Conservation (phyloP, 2,888 invertebrate genomes). For the Hydropsyche betteni region DNA sequence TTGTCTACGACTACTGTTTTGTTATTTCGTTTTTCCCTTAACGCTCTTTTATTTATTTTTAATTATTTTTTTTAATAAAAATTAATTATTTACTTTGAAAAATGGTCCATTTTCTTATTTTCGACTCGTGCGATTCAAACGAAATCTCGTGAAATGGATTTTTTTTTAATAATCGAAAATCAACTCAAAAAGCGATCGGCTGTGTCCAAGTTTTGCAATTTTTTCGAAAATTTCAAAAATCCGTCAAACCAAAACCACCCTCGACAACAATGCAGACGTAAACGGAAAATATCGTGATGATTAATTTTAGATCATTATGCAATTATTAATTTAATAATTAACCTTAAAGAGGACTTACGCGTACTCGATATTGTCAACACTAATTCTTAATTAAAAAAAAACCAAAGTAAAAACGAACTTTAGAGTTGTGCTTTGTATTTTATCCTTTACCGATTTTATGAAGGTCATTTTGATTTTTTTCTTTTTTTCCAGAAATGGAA, state of each 20-base stretch:
- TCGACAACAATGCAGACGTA: too few relatives aligned
- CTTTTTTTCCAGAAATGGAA: neutral
- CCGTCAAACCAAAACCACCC: too few relatives aligned
- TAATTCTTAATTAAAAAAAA: constrained; percentile 24
- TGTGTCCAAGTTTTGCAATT: neutral
- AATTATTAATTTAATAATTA: constrained; percentile 14
- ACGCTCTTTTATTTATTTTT: constrained; percentile 20
- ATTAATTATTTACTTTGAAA: constrained; percentile 28
- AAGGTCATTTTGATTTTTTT: neutral
- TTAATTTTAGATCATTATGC: constrained; percentile 9
- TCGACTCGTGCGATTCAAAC: constrained; percentile 26
- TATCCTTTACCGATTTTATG: neutral
- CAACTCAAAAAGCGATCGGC: neutral
- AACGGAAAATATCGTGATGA: too few relatives aligned
- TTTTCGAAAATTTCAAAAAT: too few relatives aligned
- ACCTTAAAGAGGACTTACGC: constrained; percentile 12
- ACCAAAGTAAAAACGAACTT: neutral
- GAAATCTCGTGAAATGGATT: too few relatives aligned
- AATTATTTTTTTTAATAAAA: constrained; percentile 13
- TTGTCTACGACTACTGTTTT: constrained; percentile 36
- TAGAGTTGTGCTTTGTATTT: constrained; percentile 13
- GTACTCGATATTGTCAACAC: constrained; percentile 32
- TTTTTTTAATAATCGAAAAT: neutral
- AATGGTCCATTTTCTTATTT: constrained; percentile 36
- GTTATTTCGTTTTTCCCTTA: neutral